Conservation (phyloP, 2,888 invertebrate genomes). For the Rambutsinella grinnellia region DNA sequence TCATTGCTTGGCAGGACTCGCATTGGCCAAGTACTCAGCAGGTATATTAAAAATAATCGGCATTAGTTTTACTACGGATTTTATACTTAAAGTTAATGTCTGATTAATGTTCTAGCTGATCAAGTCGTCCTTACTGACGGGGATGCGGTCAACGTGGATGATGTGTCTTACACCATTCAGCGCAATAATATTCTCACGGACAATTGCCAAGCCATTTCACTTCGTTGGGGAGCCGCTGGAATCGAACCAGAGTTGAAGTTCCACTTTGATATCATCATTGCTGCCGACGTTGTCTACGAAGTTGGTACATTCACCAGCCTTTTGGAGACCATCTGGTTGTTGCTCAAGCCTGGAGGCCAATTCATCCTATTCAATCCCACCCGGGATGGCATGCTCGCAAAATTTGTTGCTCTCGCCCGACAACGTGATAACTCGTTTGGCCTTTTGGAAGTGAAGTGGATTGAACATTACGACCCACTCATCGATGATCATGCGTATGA, state of each 20-base stretch:
- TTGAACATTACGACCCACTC: slow-evolving; percentile 22
- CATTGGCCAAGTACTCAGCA: slow-evolving; percentile 36
- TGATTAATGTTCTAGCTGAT: slow-evolving; percentile 35
- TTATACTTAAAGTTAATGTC: background rate
- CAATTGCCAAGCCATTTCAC: slow-evolving; percentile 19
- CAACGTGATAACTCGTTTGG: background rate
- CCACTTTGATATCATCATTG: slow-evolving; percentile 50
- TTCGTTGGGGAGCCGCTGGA: slow-evolving; percentile 40
- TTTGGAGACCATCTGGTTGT: slow-evolving; percentile 32
- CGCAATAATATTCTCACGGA: slow-evolving; percentile 36
- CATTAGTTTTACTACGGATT: background rate
- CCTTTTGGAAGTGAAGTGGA: slow-evolving; percentile 28
- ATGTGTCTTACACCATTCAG: slow-evolving; percentile 38
- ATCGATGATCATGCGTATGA: slow-evolving; percentile 21
- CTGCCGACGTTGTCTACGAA: slow-evolving; percentile 56
- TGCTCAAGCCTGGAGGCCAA: slow-evolving; percentile 51
- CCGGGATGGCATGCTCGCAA: slow-evolving; percentile 38
- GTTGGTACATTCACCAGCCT: slow-evolving; percentile 17
- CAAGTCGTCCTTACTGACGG: slow-evolving; percentile 54
- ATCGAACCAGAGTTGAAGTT: slow-evolving; percentile 32
- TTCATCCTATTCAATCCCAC: slow-evolving; percentile 57
- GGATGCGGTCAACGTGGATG: slow-evolving; percentile 34
- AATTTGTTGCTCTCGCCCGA: slow-evolving; percentile 30
- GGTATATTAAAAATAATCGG: slow-evolving; percentile 17
- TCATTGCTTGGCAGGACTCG: slow-evolving; percentile 48